Percentiles rank a stretch among this genome's conserved stretches.
Evolutionary conservation across 2,797 vertebrate genomes (phyloP).

Genomic region (Pagetopsis macropterus): DNA sequence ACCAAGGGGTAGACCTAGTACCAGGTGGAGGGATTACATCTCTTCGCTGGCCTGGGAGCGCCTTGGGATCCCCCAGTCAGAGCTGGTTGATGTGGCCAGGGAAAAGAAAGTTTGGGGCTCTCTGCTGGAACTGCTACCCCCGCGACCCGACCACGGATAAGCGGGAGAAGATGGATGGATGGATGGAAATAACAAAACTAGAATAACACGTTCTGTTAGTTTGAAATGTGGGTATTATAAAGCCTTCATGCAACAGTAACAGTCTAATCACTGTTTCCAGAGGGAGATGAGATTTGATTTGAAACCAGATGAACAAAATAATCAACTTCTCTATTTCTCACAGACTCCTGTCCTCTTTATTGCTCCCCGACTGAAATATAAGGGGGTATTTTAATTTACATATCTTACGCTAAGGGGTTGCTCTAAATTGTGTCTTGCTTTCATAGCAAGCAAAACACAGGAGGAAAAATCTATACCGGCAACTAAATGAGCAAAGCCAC

Average conservation of each 20-base stretch:
- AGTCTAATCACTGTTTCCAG: constrained; percentile 1
- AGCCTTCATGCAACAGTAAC: not conserved
- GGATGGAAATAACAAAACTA: not conserved
- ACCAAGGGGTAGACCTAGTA: no score
- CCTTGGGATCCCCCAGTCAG: no score
- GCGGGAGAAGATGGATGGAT: no score
- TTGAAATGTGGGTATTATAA: not conserved
- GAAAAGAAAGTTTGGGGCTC: no score
- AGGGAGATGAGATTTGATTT: constrained; percentile 21
- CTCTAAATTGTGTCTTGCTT: constrained; percentile 59
- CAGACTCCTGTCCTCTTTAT: constrained; percentile 33
- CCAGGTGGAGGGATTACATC: no score
- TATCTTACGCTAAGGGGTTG: constrained; percentile 60
- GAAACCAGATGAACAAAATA: constrained; percentile 39
- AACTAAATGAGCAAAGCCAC: constrained; percentile 66
- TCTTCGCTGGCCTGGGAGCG: no score
- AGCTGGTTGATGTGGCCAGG: no score
- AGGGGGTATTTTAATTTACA: constrained; percentile 60
- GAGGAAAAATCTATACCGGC: constrained; percentile 60
- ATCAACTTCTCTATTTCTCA: constrained; percentile 21
- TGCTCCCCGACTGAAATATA: constrained; percentile 44
- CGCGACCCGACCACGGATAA: no score
- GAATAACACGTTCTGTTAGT: not conserved
- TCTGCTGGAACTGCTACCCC: no score
- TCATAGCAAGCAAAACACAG: constrained; percentile 51